These are phyloP conservation scores for Holotrichia oblita DNA, from an alignment of 1,140 invertebrate species.

Conservation along the genomic window DNA sequence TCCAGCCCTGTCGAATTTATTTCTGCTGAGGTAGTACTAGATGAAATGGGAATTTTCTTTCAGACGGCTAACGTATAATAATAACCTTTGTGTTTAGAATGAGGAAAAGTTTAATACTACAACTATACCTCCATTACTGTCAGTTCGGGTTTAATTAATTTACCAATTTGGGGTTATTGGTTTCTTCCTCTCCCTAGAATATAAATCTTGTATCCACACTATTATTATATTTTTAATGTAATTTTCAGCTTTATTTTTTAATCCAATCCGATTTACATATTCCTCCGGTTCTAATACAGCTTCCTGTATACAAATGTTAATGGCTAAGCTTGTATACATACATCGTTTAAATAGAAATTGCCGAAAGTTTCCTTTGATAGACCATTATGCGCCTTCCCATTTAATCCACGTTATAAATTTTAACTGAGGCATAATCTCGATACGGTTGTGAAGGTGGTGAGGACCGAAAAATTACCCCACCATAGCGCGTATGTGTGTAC, in stretches of 20 bases:
- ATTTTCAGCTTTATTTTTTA: too few species aligned
- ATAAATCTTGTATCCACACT: too few species aligned
- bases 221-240: too few species aligned
- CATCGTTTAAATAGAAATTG: neutral
- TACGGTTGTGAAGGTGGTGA: neutral
- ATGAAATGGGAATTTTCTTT: neutral
- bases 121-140: too few species aligned
- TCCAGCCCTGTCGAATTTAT: neutral
- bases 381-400: neutral
- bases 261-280: too few species aligned
- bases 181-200: too few species aligned
- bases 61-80: neutral
- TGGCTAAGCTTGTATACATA: neutral
- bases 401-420: constrained; percentile 9
- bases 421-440: neutral
- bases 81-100: too few species aligned
- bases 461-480: constrained; percentile 1
- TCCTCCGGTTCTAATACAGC: too few species aligned
- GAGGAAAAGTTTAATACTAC: too few species aligned
- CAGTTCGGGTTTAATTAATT: too few species aligned
- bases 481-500: neutral
- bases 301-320: too few species aligned
- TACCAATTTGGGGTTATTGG: too few species aligned
- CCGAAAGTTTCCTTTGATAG: constrained; percentile 3
- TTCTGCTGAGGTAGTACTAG: neutral